A percentile compares a stretch with the other conserved stretches of the same genome.
These are phyloP conservation scores for Coenonympha glycerion DNA, from an alignment of 2,888 invertebrate species.

Conservation along the genomic window DNA sequence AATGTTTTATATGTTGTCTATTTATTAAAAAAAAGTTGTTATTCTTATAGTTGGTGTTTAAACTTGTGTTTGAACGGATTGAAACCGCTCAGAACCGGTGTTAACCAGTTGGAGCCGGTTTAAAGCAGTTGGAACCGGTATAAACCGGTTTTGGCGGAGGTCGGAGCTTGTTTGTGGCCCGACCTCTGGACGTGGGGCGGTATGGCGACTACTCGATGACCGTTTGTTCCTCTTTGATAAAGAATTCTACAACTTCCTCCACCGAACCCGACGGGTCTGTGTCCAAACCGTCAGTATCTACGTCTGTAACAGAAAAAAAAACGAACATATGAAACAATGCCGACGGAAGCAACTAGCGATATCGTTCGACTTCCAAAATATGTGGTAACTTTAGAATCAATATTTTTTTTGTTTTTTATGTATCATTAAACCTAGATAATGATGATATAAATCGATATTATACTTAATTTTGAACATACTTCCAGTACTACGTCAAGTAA, in stretches of 20 bases:
- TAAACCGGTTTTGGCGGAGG: slow-evolving; percentile 35
- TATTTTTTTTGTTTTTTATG: no score
- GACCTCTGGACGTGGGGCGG: slow-evolving; percentile 49
- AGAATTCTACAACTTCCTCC: slow-evolving; percentile 97
- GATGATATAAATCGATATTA: no score
- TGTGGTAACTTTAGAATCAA: no score
- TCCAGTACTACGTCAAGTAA: no score
- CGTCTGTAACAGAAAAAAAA: slow-evolving; percentile 76
- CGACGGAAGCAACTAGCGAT: no score
- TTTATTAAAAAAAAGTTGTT: slow-evolving; percentile 42
- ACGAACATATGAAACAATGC: no score
- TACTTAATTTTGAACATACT: no score
- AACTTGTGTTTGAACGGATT: not conserved
- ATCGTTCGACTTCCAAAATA: no score
- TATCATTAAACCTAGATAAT: no score
- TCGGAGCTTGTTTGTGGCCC: slow-evolving; percentile 37
- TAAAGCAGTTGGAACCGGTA: not conserved
- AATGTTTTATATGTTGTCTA: slow-evolving; percentile 36
- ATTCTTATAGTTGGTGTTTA: slow-evolving; percentile 7
- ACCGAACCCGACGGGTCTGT: slow-evolving; percentile 90
- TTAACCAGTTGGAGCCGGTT: slow-evolving; percentile 3
- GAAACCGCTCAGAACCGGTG: slow-evolving; percentile 3
- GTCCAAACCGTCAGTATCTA: slow-evolving; percentile 95
- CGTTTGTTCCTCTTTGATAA: slow-evolving; percentile 95
- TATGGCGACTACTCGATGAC: slow-evolving; percentile 81